These are phyloP conservation scores for Chinchilla lanigera DNA, from an alignment of 2,113 vertebrate genomes.

Conservation along the genomic window DNA sequence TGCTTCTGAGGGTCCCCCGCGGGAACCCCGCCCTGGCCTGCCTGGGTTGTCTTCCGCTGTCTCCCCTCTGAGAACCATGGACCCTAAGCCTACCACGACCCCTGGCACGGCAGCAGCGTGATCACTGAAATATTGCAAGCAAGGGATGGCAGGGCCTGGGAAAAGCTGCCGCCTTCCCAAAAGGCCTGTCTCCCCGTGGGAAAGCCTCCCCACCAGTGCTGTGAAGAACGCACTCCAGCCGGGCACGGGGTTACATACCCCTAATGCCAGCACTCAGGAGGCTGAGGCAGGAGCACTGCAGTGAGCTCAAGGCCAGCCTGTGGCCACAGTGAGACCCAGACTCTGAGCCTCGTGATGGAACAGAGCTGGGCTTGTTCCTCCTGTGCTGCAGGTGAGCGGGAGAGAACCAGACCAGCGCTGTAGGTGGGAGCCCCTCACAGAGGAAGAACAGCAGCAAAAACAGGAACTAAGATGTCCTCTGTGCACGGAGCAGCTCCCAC, in stretches of 20 bases:
- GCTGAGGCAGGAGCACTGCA: neutral
- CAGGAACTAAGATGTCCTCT: neutral
- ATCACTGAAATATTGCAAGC: neutral
- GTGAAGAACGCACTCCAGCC: slow-evolving; percentile 74
- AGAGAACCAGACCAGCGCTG: slow-evolving; percentile 74
- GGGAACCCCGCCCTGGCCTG: neutral
- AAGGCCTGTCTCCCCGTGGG: slow-evolving; percentile 47
- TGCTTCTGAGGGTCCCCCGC: neutral
- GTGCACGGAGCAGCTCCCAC: too few relatives aligned
- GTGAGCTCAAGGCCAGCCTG: neutral
- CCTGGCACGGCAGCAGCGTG: neutral
- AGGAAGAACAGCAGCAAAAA: slow-evolving; percentile 63
- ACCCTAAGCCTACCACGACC: neutral
- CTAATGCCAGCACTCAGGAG: neutral
- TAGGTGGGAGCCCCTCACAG: slow-evolving; percentile 64
- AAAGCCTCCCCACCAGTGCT: slow-evolving; percentile 58
- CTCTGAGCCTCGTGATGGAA: slow-evolving; percentile 72
- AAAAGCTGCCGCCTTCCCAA: slow-evolving; percentile 65
- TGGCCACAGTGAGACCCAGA: slow-evolving; percentile 10
- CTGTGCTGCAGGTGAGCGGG: slow-evolving; percentile 58
- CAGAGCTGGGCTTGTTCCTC: slow-evolving; percentile 62
- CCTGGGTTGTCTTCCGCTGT: neutral
- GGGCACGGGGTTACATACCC: rapidly evolving
- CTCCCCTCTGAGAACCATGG: neutral
- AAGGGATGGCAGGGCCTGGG: slow-evolving; percentile 40